These are phyloP conservation scores for human DNA, from an alignment of 2,113 vertebrate genomes.

Conservation along the genomic window GRCh38 chrX:95662501-95663000, in stretches of 20 bases:
- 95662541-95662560: neutral
- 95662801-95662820: slow-evolving; percentile 48
- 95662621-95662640: neutral
- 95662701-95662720: slow-evolving; percentile 11
- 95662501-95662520: slow-evolving; percentile 50
- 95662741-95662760: slow-evolving; percentile 47
- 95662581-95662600: neutral
- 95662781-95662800: slow-evolving; percentile 59
- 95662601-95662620: slow-evolving; percentile 12
- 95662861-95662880: slow-evolving; percentile 44
- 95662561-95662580: neutral
- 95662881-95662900: neutral
- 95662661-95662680: slow-evolving; percentile 21
- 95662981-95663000: neutral
- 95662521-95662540: neutral
- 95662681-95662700: slow-evolving; percentile 20
- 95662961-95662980: neutral
- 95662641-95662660: slow-evolving; percentile 10
- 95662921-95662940: neutral
- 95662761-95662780: slow-evolving; percentile 27
- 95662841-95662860: slow-evolving; percentile 26
- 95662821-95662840: slow-evolving; percentile 27
- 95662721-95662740: slow-evolving; percentile 12
- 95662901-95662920: neutral
- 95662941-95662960: neutral